These are phyloP conservation scores for Scopus umbretta DNA, from an alignment of 2,113 vertebrate species.

Conservation along the genomic window DNA sequence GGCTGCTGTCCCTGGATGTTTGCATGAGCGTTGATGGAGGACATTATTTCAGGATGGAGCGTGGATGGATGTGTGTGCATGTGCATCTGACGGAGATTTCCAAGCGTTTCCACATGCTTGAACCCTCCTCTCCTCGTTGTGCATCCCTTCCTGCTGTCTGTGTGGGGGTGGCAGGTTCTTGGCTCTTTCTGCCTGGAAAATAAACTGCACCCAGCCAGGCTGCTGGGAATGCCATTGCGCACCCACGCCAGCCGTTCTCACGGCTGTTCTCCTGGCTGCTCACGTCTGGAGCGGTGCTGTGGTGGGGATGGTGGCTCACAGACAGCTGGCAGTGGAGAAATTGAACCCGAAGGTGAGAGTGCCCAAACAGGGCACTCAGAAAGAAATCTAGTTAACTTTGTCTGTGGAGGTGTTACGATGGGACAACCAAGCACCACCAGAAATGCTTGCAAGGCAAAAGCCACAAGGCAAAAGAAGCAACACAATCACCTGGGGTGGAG, in stretches of 20 bases:
- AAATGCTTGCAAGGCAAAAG: neutral
- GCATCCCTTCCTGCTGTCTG: neutral
- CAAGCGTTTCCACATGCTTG: neutral
- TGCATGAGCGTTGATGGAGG: neutral
- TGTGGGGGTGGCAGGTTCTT: neutral
- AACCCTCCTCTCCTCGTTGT: neutral
- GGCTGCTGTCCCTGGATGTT: neutral
- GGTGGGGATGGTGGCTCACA: neutral
- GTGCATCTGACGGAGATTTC: neutral
- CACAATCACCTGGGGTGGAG: neutral
- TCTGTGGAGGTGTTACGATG: neutral
- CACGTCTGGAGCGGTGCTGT: neutral
- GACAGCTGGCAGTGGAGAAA: neutral
- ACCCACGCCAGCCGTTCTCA: neutral
- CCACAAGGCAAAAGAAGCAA: neutral
- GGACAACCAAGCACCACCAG: neutral
- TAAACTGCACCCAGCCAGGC: neutral
- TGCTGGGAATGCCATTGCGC: neutral
- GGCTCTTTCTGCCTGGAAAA: neutral
- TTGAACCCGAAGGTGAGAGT: neutral
- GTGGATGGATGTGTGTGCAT: neutral
- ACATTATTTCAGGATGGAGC: neutral
- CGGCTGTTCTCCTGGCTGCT: neutral
- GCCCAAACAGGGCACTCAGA: neutral
- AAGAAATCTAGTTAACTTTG: neutral